Percentiles rank a stretch among this genome's conserved stretches.
These are phyloP conservation scores for Gymnothorax reevesii DNA, from an alignment of 2,797 vertebrate species.

Conservation along the genomic window DNA sequence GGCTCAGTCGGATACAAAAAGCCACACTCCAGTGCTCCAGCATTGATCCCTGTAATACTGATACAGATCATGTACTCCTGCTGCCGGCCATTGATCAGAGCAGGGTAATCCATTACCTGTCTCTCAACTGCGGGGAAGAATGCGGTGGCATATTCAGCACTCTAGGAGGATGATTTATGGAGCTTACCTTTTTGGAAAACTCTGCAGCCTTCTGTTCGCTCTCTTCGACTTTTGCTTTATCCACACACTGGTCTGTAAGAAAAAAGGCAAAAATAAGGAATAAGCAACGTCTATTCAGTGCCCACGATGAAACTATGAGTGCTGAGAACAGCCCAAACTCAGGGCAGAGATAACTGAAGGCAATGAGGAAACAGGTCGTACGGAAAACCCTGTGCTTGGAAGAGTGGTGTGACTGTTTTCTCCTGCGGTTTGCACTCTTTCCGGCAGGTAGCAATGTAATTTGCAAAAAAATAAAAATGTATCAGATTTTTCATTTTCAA, in stretches of 20 bases:
- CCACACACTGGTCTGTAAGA: slow-evolving; percentile 88
- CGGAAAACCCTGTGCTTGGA: background rate
- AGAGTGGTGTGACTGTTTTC: slow-evolving; percentile 29
- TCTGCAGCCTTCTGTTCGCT: slow-evolving; percentile 92
- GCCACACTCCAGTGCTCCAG: slow-evolving; percentile 63
- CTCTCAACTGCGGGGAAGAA: slow-evolving; percentile 63
- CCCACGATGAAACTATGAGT: slow-evolving; percentile 7
- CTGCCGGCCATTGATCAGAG: slow-evolving; percentile 74
- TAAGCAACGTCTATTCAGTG: background rate
- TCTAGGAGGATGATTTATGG: slow-evolving; percentile 54
- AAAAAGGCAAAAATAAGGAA: slow-evolving; percentile 34
- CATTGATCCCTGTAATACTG: slow-evolving; percentile 72
- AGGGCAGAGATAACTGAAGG: slow-evolving; percentile 20
- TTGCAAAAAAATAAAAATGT: slow-evolving; percentile 37
- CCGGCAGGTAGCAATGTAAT: slow-evolving; percentile 35
- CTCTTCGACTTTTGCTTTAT: slow-evolving; percentile 95
- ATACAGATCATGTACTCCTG: slow-evolving; percentile 76
- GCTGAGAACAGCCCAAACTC: slow-evolving; percentile 28
- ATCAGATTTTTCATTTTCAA: slow-evolving; percentile 36
- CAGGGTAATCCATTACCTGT: slow-evolving; percentile 73
- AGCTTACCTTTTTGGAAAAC: slow-evolving; percentile 93
- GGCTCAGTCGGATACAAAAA: slow-evolving; percentile 57
- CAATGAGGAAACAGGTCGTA: background rate
- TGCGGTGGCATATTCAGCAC: slow-evolving; percentile 53
- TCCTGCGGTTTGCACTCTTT: slow-evolving; percentile 31